Conservation (phyloP, 2,888 invertebrate species). For the Gisinianus flammeolus region DNA sequence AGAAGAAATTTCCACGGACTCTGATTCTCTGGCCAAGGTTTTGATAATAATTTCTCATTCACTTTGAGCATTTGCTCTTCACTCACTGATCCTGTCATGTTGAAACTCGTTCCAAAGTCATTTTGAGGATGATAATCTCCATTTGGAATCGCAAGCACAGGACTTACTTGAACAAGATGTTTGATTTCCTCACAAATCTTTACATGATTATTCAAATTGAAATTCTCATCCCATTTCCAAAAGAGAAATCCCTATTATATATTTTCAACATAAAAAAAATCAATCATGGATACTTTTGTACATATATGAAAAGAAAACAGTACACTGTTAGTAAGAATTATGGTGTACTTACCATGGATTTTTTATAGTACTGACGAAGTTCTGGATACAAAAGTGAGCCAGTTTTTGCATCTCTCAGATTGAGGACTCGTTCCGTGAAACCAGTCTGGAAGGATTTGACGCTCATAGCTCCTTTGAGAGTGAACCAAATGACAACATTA, state of each 20-base stretch:
- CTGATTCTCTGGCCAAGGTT: slow-evolving; percentile 24
- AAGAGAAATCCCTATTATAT: slow-evolving; percentile 39
- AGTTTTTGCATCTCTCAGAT: background rate
- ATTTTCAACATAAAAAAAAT: too few relatives aligned
- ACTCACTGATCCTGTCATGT: slow-evolving; percentile 3
- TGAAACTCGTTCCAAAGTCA: background rate
- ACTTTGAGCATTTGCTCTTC: slow-evolving; percentile 28
- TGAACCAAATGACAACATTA: slow-evolving; percentile 38
- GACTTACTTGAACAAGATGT: background rate
- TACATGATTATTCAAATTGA: slow-evolving; percentile 34
- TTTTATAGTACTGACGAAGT: slow-evolving; percentile 39
- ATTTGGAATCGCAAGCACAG: too few relatives aligned
- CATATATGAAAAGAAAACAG: too few relatives aligned
- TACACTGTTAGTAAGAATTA: too few relatives aligned
- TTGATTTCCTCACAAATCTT: slow-evolving; percentile 23
- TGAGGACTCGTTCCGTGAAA: slow-evolving; percentile 22
- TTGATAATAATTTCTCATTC: slow-evolving; percentile 29
- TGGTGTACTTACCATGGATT: background rate
- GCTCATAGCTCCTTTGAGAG: slow-evolving; percentile 32
- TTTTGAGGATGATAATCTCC: too few relatives aligned
- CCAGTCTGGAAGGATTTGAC: slow-evolving; percentile 8
- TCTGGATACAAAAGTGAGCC: slow-evolving; percentile 33
- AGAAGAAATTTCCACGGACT: slow-evolving; percentile 44
- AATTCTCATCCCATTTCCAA: slow-evolving; percentile 43
- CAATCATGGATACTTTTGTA: background rate